Evolutionary conservation across 2,888 invertebrate species (phyloP), one percentile per base, ranked within the genome.

Genomic region (Zhuqinia jingwanae): DNA sequence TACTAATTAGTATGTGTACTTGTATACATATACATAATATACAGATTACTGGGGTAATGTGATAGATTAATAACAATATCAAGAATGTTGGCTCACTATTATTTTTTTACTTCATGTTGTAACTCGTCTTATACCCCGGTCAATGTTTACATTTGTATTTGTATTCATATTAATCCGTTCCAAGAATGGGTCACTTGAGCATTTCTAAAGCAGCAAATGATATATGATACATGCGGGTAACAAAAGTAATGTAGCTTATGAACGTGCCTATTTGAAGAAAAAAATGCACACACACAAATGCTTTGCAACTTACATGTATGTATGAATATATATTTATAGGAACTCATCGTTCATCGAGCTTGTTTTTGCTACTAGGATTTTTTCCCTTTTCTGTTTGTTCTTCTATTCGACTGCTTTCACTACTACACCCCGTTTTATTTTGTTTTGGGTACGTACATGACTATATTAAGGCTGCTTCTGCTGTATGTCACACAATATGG

Each of bases 171-270:
- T n/a, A n/a, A n/a, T n/a, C n/a, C n/a, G n/a, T 73, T 50, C 53
- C 2, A 50, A 73, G 73, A 73, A 50, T 73, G 73, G 50, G 73
- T 73, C 50, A 73, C 22, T 47, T n/a, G 15, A 65, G 63, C 17
- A 10, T 42, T 47, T 70, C 8, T 47, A 25, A 47, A 22, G 22
- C 47, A 47, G 13, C 47, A 70, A 70, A 70, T 70, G 70, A 47
- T 70, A 30, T 65, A 27, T 36, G 36, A 1, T 36, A 17, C 15
- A 60, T 22, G 15, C 8, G 60, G 53, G 53, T 58, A 42, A 65
- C 36, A 3, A 36, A 42, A 45, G 17, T 68, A 17, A 42, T 68
- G 68, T 20, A 36, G 63, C 17, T 17, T 30, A 8, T 65, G 65
- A 42, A 68, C 68, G 68, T 68, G 68, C 36, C 22, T 68, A 42